phyloP scores from a whole-genome alignment of 1,140 invertebrate genomes.

The Meloidogyne floridensis region DNA sequence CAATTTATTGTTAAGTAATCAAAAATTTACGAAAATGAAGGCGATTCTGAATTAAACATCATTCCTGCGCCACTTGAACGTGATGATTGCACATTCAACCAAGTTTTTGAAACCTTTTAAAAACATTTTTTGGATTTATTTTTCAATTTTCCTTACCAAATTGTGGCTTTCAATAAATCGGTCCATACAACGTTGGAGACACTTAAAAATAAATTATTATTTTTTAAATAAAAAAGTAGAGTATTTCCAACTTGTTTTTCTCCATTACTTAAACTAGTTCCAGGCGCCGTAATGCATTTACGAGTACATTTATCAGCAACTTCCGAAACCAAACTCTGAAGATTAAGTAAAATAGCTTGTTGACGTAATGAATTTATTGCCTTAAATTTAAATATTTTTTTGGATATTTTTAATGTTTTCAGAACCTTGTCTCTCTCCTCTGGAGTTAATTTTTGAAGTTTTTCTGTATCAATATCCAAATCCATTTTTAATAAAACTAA shows the following conservation, averaged over 20 bases:
- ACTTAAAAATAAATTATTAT: neutral
- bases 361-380: slow-evolving; percentile 13
- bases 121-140: neutral
- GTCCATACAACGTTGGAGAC: slow-evolving; percentile 16
- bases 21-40: neutral
- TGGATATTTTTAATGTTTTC: neutral
- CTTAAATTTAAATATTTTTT: neutral
- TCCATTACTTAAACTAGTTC: slow-evolving; percentile 5
- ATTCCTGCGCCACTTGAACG: neutral
- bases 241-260: slow-evolving; percentile 1
- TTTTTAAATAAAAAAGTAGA: neutral
- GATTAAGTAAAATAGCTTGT: slow-evolving; percentile 11
- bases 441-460: slow-evolving; percentile 10
- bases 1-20: neutral
- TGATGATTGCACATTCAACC: slow-evolving; percentile 1
- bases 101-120: neutral
- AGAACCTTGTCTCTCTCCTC: slow-evolving; percentile 3
- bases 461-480: neutral
- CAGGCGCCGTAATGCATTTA: slow-evolving; percentile 11
- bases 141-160: neutral
- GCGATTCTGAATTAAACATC: slow-evolving; percentile 5
- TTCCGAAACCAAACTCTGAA: slow-evolving; percentile 8
- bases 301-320: slow-evolving; percentile 14
- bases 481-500: neutral
- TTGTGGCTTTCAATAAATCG: slow-evolving; percentile 13